These are phyloP conservation scores for Peromyscus attwateri DNA, from an alignment of 2,797 vertebrate species.

Conservation along the genomic window DNA sequence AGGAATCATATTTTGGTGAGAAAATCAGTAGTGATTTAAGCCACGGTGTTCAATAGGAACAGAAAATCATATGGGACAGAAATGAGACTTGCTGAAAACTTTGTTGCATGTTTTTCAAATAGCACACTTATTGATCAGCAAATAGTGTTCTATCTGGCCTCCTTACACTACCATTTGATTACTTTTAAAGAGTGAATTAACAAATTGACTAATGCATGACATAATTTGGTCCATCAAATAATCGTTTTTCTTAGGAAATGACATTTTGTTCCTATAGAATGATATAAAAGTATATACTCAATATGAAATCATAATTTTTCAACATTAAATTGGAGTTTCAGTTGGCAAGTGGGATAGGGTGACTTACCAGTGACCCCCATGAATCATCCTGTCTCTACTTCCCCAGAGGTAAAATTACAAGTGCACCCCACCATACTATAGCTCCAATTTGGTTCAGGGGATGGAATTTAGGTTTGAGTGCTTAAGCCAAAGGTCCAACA, in stretches of 20 bases:
- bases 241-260: neutral
- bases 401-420: neutral
- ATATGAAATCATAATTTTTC: neutral
- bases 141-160: neutral
- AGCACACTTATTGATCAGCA: neutral
- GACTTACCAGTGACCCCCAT: neutral
- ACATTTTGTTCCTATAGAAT: neutral
- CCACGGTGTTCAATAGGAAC: neutral
- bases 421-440: neutral
- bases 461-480: neutral
- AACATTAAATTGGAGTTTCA: neutral
- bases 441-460: neutral
- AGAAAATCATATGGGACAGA: neutral
- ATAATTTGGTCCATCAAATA: neutral
- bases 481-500: neutral
- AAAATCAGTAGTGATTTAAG: neutral
- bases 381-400: neutral
- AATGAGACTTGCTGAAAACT: neutral
- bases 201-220: neutral
- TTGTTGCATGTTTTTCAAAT: neutral
- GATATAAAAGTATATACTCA: neutral
- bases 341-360: too few relatives aligned
- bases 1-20: neutral
- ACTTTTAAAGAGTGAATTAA: slow-evolving; percentile 15
- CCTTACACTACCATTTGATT: too few relatives aligned